Evolutionary conservation across 92 coral and sea anemone species (phyloP).

Genomic region (Muricea muricata): DNA sequence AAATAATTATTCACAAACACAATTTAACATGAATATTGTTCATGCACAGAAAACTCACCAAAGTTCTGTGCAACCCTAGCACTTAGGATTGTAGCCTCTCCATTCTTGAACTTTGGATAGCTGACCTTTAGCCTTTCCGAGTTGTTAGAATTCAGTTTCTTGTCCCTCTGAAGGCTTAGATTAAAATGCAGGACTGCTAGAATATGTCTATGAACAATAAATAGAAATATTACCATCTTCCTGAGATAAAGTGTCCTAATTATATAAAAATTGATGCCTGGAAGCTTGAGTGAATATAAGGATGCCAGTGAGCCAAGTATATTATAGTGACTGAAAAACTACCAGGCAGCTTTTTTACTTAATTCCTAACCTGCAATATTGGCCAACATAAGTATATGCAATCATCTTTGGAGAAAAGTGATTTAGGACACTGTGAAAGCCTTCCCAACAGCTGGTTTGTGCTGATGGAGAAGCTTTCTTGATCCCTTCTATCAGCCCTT

Average conservation of each 20-base stretch:
- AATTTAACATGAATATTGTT: no score
- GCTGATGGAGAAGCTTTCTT: slow-evolving; percentile 60
- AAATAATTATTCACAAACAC: no score
- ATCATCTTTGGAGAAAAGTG: slow-evolving; percentile 69
- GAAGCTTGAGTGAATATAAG: no score
- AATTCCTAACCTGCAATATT: slow-evolving; percentile 55
- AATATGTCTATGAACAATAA: slow-evolving; percentile 41
- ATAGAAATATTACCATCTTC: background rate
- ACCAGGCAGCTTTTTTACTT: no score
- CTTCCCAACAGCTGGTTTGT: slow-evolving; percentile 65
- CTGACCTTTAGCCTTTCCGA: no score
- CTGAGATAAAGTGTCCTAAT: background rate
- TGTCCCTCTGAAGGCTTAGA: slow-evolving; percentile 39
- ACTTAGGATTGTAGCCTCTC: no score
- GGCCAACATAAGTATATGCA: slow-evolving; percentile 63
- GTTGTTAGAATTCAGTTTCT: background rate
- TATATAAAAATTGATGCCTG: background rate
- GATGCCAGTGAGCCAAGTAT: no score
- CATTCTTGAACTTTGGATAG: no score
- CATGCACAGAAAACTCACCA: no score
- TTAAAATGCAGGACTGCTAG: slow-evolving; percentile 57
- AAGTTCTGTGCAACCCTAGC: no score
- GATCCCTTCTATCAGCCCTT: slow-evolving; percentile 46
- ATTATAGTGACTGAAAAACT: no score
- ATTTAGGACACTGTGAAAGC: slow-evolving; percentile 59